Evolutionary conservation across 92 coral and sea anemone species (phyloP).

Genomic region (Phymanthus crucifer): DNA sequence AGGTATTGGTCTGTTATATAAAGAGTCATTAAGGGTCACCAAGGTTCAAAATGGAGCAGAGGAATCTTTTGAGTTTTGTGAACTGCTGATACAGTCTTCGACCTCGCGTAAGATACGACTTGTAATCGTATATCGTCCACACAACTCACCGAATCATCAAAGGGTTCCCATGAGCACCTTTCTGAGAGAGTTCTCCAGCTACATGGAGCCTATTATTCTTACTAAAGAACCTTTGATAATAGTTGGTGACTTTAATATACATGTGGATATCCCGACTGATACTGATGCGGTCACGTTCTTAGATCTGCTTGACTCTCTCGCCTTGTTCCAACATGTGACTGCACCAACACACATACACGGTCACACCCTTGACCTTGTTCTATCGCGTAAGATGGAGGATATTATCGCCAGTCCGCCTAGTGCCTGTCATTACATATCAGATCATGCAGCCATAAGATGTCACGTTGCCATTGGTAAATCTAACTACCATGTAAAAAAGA

Average conservation of each 20-base stretch:
- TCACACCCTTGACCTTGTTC: slow-evolving; percentile 21
- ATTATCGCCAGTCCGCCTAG: slow-evolving; percentile 16
- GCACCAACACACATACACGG: slow-evolving; percentile 6
- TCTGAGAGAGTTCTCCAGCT: not conserved
- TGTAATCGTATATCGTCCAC: slow-evolving; percentile 4
- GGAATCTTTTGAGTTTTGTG: not conserved
- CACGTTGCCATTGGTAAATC: slow-evolving; percentile 24
- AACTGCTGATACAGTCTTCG: not conserved
- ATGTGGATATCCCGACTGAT: slow-evolving; percentile 6
- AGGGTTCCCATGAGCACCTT: not conserved
- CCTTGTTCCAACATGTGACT: not conserved
- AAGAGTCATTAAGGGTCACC: too few species aligned
- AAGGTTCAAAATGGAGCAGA: not conserved
- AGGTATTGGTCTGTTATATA: too few species aligned
- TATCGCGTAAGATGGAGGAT: slow-evolving; percentile 31
- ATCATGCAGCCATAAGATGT: slow-evolving; percentile 44
- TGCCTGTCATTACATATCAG: slow-evolving; percentile 39
- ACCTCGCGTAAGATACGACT: not conserved
- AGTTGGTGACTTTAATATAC: slow-evolving; percentile 27
- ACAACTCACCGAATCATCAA: not conserved
- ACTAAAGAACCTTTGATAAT: slow-evolving; percentile 1
- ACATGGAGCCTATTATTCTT: not conserved
- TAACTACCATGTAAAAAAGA: slow-evolving; percentile 7
- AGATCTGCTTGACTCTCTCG: slow-evolving; percentile 30
- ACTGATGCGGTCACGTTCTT: slow-evolving; percentile 41